phyloP scores from a whole-genome alignment of 2,113 vertebrate species.

The Gopherus flavomarginatus region DNA sequence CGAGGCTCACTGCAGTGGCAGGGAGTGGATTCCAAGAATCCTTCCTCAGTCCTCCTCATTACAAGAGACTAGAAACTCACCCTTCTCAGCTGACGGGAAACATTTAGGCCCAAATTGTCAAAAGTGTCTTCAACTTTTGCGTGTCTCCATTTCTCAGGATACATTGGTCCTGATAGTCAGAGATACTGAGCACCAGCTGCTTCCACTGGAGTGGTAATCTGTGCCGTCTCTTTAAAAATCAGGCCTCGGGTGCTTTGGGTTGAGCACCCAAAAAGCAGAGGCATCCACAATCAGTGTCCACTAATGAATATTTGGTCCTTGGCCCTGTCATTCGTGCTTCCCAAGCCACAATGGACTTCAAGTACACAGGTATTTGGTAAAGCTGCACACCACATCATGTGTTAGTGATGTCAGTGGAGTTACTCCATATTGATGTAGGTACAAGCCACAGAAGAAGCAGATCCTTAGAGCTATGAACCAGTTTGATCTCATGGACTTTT shows the following conservation, averaged over 20 bases:
- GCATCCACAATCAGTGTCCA: background rate
- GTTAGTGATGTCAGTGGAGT: background rate
- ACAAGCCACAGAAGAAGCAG: background rate
- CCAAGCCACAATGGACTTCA: too few species aligned
- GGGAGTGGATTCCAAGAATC: background rate
- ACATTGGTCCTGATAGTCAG: background rate
- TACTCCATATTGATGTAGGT: slow-evolving; percentile 27
- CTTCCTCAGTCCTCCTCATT: background rate
- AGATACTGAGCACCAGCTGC: background rate
- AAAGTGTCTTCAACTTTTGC: fast-evolving
- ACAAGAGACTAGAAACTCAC: fast-evolving
- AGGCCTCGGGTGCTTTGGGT: background rate
- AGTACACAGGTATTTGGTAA: background rate
- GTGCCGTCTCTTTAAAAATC: background rate
- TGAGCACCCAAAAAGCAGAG: background rate
- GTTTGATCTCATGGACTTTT: background rate
- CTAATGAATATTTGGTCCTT: background rate
- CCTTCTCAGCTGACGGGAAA: fast-evolving
- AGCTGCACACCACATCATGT: fast-evolving
- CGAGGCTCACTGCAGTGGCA: background rate
- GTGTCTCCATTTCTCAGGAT: background rate
- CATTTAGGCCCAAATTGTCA: background rate
- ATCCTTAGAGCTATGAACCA: fast-evolving
- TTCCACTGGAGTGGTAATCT: background rate
- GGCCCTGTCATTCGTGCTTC: background rate